Percentiles rank a stretch among this genome's conserved stretches.
These are phyloP conservation scores for Cenopis cana DNA, from an alignment of 2,888 invertebrate genomes.

Conservation along the genomic window DNA sequence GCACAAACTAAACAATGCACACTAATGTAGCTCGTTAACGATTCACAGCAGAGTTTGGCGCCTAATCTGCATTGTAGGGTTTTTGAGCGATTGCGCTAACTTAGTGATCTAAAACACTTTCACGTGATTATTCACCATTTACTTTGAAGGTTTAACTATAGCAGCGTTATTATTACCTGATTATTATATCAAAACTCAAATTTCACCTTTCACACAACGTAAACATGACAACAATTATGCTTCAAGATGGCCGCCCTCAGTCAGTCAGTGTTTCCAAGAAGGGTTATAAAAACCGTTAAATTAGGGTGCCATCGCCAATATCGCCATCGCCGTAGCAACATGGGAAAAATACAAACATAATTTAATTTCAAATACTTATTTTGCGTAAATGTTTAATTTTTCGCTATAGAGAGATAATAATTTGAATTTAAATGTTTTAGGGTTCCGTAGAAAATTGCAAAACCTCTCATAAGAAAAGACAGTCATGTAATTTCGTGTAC, in stretches of 20 bases:
- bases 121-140: background rate
- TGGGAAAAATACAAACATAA: background rate
- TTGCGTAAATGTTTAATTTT: background rate
- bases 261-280: slow-evolving; percentile 36
- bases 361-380: background rate
- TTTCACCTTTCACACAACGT: slow-evolving; percentile 81
- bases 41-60: slow-evolving; percentile 75
- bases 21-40: slow-evolving; percentile 56
- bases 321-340: too few species aligned
- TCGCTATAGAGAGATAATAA: background rate
- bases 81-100: slow-evolving; percentile 27
- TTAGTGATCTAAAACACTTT: slow-evolving; percentile 9
- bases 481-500: too few species aligned
- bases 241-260: slow-evolving; percentile 78
- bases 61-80: slow-evolving; percentile 65
- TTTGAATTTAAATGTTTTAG: background rate
- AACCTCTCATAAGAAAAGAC: too few species aligned
- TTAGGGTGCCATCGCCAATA: background rate
- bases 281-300: slow-evolving; percentile 26
- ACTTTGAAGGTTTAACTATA: slow-evolving; percentile 30
- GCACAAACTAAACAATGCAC: slow-evolving; percentile 48
- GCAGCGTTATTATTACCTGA: slow-evolving; percentile 56
- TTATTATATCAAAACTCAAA: slow-evolving; percentile 60
- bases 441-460: background rate
- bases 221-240: slow-evolving; percentile 85